Base-by-base conservation (phyloP, 1,140 invertebrate genomes). In the Tetraneura akinire region DNA sequence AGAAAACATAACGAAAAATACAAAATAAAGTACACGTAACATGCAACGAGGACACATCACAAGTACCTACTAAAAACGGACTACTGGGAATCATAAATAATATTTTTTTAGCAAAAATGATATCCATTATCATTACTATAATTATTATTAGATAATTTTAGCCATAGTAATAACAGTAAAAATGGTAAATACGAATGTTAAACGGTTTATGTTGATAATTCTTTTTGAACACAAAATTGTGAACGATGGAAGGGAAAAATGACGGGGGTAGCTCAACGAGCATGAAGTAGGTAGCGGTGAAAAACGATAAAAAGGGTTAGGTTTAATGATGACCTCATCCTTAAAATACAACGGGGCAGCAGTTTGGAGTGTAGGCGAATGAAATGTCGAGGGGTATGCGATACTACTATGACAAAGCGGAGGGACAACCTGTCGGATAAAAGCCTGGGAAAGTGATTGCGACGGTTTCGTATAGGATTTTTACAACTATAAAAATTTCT, bases 401-500 rank as follows among this genome's bases (percentile, higher is more conserved):
- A 47, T 49, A n/a, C 42, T 49, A 29, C 47, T n/a, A n/a, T n/a
- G 68, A 51, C 45, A 18, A 29, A 18, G 66, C 71, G 71, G 71
- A 37, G 71, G 32, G 32, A 51, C 71, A 76, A 76, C 71, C 71
- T 76, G 71, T 76, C 71, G 71, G 51, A 57, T 29, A 76, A 76
- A 76, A 18, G 71, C 71, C 71, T 57, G 51, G 29, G 23, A 23
- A 55, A 76, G 32, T 57, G 71, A 76, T 76, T 76, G 18, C 45
- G 26, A 4, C 14, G 16, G 16, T 14, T 68, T 45, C 23, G 37
- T 68, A 45, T 23, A 21, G 11, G n/a, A 32, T n/a, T 37, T n/a
- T n/a, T 13, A 21, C n/a, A n/a, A n/a, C 11, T n/a, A 37, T 37
- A 37, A 37, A 37, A 37, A 37, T 42, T 21, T 4, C 1, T 10